Evolutionary conservation across 2,888 invertebrate species (phyloP), one percentile per base, ranked within the genome.

Genomic region (Mesopsocus fuscifrons): DNA sequence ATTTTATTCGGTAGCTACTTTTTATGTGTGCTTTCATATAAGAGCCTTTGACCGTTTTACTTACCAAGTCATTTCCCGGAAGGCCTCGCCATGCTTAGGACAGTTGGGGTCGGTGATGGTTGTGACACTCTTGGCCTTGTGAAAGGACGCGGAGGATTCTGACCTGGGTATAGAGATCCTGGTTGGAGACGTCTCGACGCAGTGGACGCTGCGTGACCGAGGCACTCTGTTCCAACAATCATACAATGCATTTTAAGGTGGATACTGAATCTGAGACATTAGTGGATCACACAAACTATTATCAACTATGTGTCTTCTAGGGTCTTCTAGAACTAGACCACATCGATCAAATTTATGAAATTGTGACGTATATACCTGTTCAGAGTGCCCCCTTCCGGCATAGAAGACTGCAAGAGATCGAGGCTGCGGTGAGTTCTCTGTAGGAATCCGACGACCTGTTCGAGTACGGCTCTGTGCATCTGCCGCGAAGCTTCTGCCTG

Each of bases 391-490:
- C 26, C 26, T n/a, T 38, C 38, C 11, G 5, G 9, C 20, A 44
- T 34, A 13, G 41, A 44, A 11, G 16, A 35, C 21, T 45, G 45
- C 8, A 45, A 34, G 11, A 44, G 30, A 51, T 71, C 71, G 49
- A 78, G 66, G 51, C 74, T 76, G 49, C 72, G 71, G 53, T 74
- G 74, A 3, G 75, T 71, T 58, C 72, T 68, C 54, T 73, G 77
- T 52, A 79, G 59, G 57, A 77, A 78, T 46, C 69, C 68, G 34
- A 75, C 71, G 49, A 78, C 72, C 60, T 78, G 77, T 55, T 72
- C 72, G 63, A 79, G 71, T 53, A 78, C 66, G 22, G 75, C 74
- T 57, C 73, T 69, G 58, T 77, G 77, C 77, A 78, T 78, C 57
- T 74, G 72, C 48, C 76, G 66, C 57, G 72, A 77, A 42, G 74